phyloP scores from a whole-genome alignment of 2,113 vertebrate species.

The Oncorhynchus masou region DNA sequence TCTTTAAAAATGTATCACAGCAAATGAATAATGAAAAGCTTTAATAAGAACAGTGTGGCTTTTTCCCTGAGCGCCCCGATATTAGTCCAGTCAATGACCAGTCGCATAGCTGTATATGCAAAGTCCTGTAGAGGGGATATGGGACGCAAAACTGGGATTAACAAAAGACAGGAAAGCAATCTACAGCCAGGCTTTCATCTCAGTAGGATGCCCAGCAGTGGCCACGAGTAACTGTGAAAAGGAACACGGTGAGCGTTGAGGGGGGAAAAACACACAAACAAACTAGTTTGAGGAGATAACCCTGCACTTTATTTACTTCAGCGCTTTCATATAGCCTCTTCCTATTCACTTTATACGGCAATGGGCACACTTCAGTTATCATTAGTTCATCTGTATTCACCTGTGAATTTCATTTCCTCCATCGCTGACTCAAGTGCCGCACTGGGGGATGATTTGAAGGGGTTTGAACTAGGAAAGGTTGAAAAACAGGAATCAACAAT shows the following conservation, averaged over 20 bases:
- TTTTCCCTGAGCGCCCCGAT: slow-evolving; percentile 13
- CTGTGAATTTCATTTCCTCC: slow-evolving; percentile 6
- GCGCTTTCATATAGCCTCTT: not conserved
- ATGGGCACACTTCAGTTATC: slow-evolving; percentile 8
- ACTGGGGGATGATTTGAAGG: not conserved
- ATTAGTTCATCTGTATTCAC: slow-evolving; percentile 27
- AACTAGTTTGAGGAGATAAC: not conserved
- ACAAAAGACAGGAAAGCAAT: slow-evolving; percentile 21
- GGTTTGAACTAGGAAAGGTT: slow-evolving; percentile 1
- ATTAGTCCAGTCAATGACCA: not conserved
- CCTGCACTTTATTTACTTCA: slow-evolving; percentile 17
- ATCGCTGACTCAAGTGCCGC: not conserved
- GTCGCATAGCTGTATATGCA: slow-evolving; percentile 4
- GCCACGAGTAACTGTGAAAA: not conserved
- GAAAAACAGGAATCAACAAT: not conserved
- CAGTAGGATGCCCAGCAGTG: slow-evolving; percentile 12
- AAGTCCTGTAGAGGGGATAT: not conserved
- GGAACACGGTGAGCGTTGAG: not conserved
- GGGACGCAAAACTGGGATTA: not conserved
- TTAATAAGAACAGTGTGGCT: slow-evolving; percentile 10
- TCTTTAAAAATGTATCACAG: slow-evolving; percentile 21
- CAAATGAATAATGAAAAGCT: slow-evolving; percentile 33
- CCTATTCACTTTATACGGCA: not conserved
- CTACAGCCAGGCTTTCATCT: slow-evolving; percentile 31
- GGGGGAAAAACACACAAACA: not conserved